Conservation (phyloP, 2,797 vertebrate species). For the Naso thynnoides region DNA sequence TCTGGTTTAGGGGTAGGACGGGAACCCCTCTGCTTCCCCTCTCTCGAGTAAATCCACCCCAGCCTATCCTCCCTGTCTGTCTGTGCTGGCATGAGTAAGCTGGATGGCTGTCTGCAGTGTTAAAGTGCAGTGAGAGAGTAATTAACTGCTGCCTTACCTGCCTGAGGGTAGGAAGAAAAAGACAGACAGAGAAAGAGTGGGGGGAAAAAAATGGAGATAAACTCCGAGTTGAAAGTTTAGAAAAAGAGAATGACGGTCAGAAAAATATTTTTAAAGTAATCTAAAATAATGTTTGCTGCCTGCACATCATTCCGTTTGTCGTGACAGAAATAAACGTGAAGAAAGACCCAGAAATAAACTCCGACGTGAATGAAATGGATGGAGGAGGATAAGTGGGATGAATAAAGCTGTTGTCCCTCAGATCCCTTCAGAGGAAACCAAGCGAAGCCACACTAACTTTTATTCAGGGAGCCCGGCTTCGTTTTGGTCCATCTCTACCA, state of each 20-base stretch:
- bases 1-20: constrained; percentile 49
- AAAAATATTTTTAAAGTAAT: constrained; percentile 10
- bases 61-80: constrained; percentile 50
- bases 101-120: constrained; percentile 37
- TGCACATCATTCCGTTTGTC: constrained; percentile 3
- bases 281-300: constrained; percentile 15
- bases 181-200: constrained; percentile 11
- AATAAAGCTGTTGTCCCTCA: constrained; percentile 43
- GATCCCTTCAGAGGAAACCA: constrained; percentile 41
- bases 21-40: constrained; percentile 50
- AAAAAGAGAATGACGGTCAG: neutral
- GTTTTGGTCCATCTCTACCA: constrained; percentile 42
- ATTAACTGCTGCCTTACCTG: constrained; percentile 60
- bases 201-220: constrained; percentile 14
- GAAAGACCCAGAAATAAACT: constrained; percentile 14
- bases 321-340: constrained; percentile 11
- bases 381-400: constrained; percentile 25
- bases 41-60: constrained; percentile 49
- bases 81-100: constrained; percentile 34
- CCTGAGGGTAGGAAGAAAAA: constrained; percentile 39
- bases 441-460: constrained; percentile 16
- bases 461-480: constrained; percentile 21
- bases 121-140: constrained; percentile 36
- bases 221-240: constrained; percentile 14
- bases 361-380: constrained; percentile 20